Evolutionary conservation across 2,888 invertebrate species (phyloP).

Genomic region (Lordiphosa andalusiaca): DNA sequence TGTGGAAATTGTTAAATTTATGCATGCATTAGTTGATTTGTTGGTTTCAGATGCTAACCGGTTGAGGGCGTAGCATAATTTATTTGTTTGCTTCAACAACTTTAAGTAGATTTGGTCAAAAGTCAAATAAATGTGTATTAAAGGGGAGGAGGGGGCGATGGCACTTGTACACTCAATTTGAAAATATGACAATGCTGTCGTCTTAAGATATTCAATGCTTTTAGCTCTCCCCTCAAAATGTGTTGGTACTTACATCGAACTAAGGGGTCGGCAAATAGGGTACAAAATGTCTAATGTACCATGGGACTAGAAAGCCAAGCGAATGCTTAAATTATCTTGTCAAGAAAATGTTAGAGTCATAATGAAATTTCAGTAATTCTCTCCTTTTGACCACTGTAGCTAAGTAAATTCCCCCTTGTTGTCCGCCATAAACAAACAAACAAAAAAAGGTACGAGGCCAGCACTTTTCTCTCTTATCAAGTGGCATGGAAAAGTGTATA

Average conservation of each 20-base stretch:
- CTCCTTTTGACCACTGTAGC: conserved; percentile 3
- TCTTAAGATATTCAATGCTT: conserved; percentile 68
- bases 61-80: conserved; percentile 46
- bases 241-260: too few species aligned
- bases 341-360: too few species aligned
- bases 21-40: conserved; percentile 69
- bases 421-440: not conserved
- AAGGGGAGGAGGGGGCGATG: conserved; percentile 26
- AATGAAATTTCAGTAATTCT: too few species aligned
- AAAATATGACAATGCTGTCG: conserved; percentile 70
- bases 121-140: conserved; percentile 70
- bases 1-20: conserved; percentile 71
- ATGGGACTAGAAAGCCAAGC: too few species aligned
- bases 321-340: too few species aligned
- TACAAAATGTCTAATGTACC: too few species aligned
- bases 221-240: conserved; percentile 33
- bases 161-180: conserved; percentile 66
- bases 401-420: too few species aligned
- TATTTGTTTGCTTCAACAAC: conserved; percentile 41
- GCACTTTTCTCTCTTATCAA: conserved; percentile 58
- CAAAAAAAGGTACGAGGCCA: conserved; percentile 59
- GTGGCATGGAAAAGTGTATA: conserved; percentile 11
- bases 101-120: conserved; percentile 44
- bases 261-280: too few species aligned
- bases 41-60: conserved; percentile 42